A percentile compares a stretch with the other conserved stretches of the same genome.
Conservation (phyloP, 2,113 vertebrate genomes). For the Sigmodon hispidus region DNA sequence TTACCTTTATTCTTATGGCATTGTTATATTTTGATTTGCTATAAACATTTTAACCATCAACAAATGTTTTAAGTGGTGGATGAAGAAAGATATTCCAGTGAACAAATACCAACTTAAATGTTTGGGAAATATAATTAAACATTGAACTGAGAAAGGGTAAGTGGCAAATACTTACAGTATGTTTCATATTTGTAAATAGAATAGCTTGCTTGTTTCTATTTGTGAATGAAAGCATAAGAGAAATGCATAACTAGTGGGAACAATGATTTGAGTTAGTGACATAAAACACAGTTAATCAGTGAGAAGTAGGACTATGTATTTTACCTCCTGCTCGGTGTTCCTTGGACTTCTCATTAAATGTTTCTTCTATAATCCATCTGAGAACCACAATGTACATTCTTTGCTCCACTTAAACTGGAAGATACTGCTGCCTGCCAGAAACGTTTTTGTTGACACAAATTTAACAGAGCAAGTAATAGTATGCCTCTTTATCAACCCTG, state of each 20-base stretch:
- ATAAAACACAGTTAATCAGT: not conserved
- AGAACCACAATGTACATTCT: slow-evolving; percentile 15
- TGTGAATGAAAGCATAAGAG: not conserved
- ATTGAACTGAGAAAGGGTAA: not conserved
- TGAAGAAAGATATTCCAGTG: not conserved
- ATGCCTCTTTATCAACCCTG: not conserved
- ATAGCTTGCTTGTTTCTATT: not conserved
- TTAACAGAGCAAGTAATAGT: slow-evolving; percentile 14
- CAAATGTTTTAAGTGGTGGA: not conserved
- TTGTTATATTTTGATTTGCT: not conserved
- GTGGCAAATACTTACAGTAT: not conserved
- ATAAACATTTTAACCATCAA: slow-evolving; percentile 3
- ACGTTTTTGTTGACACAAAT: slow-evolving; percentile 26
- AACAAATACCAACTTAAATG: not conserved
- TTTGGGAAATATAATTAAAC: not conserved
- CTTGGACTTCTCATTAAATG: not conserved
- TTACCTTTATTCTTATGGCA: not conserved
- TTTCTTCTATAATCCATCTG: not conserved
- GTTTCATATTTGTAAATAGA: not conserved
- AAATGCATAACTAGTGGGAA: not conserved
- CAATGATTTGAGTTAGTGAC: not conserved
- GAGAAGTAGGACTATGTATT: not conserved
- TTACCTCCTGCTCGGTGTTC: not conserved
- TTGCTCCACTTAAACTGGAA: not conserved
- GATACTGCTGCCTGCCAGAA: not conserved